Evolutionary conservation across 2,113 vertebrate genomes (phyloP).

Genomic region (Engraulis encrasicolus): DNA sequence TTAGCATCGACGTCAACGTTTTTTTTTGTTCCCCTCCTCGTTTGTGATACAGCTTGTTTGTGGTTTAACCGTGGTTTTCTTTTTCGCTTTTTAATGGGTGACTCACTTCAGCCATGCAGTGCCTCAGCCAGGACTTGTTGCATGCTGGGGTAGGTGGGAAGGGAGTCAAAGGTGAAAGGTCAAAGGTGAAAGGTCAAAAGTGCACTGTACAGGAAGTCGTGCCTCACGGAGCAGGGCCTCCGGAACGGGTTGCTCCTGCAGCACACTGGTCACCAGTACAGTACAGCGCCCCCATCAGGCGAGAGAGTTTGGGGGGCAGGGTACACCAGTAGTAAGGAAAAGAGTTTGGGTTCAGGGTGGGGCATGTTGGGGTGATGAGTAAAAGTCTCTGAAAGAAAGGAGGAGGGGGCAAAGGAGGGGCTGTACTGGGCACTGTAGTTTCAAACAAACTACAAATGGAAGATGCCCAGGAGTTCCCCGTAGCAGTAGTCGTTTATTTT

Average conservation of each 20-base stretch:
- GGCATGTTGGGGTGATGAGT: background rate
- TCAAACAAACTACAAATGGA: slow-evolving; percentile 71
- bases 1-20: too few species aligned
- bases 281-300: background rate
- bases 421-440: slow-evolving; percentile 59
- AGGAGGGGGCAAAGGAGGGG: background rate
- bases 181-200: slow-evolving; percentile 51
- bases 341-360: background rate
- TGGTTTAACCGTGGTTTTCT: too few species aligned
- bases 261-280: background rate
- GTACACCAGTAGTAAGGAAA: slow-evolving; percentile 1
- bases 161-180: slow-evolving; percentile 58
- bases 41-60: too few species aligned
- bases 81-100: slow-evolving; percentile 64
- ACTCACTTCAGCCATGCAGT: slow-evolving; percentile 89
- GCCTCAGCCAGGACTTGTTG: slow-evolving; percentile 83
- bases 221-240: slow-evolving; percentile 66
- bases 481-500: too few species aligned
- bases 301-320: background rate
- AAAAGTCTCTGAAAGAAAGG: background rate
- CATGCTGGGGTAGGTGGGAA: slow-evolving; percentile 91
- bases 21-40: background rate
- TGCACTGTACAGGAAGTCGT: slow-evolving; percentile 65
- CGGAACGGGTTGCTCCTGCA: slow-evolving; percentile 58
- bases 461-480: slow-evolving; percentile 69